Evolutionary conservation across 2,113 vertebrate species (phyloP).

Genomic region (Maccullochella peelii): DNA sequence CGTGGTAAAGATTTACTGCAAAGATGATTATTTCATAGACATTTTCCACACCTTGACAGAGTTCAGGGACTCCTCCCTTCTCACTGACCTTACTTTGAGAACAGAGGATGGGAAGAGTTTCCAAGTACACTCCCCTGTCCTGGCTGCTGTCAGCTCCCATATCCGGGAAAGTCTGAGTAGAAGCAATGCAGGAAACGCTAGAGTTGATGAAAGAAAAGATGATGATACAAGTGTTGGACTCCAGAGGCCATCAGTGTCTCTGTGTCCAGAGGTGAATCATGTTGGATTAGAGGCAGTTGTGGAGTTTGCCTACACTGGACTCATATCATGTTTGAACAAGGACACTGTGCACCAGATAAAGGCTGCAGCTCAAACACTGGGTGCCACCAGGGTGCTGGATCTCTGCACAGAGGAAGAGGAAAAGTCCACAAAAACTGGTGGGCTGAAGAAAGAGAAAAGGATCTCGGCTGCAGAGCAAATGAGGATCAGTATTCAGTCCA

Average conservation of each 20-base stretch:
- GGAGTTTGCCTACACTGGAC: slow-evolving; percentile 89
- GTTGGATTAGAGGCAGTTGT: slow-evolving; percentile 84
- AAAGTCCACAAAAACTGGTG: neutral
- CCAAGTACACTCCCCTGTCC: slow-evolving; percentile 77
- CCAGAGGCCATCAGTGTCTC: slow-evolving; percentile 36
- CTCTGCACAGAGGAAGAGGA: slow-evolving; percentile 69
- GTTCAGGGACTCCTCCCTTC: slow-evolving; percentile 73
- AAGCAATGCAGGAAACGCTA: neutral
- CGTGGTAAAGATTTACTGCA: slow-evolving; percentile 56
- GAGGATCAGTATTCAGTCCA: slow-evolving; percentile 76
- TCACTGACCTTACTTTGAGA: slow-evolving; percentile 82
- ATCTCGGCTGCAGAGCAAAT: slow-evolving; percentile 81
- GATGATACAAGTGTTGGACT: neutral
- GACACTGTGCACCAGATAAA: slow-evolving; percentile 69
- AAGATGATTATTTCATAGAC: slow-evolving; percentile 56
- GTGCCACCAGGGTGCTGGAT: slow-evolving; percentile 79
- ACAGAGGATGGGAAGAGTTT: slow-evolving; percentile 58
- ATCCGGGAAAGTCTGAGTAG: slow-evolving; percentile 50
- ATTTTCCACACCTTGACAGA: slow-evolving; percentile 79
- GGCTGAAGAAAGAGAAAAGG: neutral
- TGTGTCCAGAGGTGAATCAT: slow-evolving; percentile 66
- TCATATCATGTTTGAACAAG: slow-evolving; percentile 57
- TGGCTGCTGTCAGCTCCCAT: slow-evolving; percentile 84
- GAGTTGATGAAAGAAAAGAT: neutral
- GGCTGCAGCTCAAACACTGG: slow-evolving; percentile 79